Base-by-base conservation (phyloP, 2,888 invertebrate genomes). In the Troglohyphantes excavatus region DNA sequence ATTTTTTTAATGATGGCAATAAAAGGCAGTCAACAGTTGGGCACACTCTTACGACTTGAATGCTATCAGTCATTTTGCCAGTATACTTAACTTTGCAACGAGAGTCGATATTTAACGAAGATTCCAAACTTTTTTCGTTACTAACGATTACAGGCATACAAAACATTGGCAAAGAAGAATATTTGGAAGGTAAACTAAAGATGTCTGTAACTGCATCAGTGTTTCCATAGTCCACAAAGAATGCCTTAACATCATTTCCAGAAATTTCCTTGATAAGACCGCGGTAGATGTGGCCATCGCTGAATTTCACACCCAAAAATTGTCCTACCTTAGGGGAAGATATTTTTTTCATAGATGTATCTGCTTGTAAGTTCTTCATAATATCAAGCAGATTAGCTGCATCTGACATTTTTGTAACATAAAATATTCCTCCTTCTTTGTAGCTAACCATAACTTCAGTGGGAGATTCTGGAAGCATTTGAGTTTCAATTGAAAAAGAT, bases 221-320 rank as follows among this genome's bases (percentile, higher is more conserved):
- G 27, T 81, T 87, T n/a, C 87, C 87, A 73, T 65, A 87, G 27
- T 87, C 87, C 17, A 87, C 46, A 73, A 87, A 87, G 23, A 73
- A 73, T 19, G 67, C 73, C 39, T 81, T 87, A 33, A 27, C 61
- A 3, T 17, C 9, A 65, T 72, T 59, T n/a, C 46, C 63, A 5
- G 29, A 3, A 27, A 29, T 23, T 46, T 61, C 46, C 67, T 79
- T 65, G 19, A 87, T 43, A 9, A 63, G 9, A 2, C 72, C 87
- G 11, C 87, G 46, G 73, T 81, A 87, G 29, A 72, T 46, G 1
- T 19, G 2, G 6, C 67, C 70, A 67, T 87, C 86, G 7, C 27
- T 7, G 23, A 19, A 43, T 59, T 81, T 72, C 3, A 65, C 81
- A 87, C 79, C 65, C 2, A 79, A 23, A 3, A 87, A 19, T n/a